Conservation (phyloP, 2,113 vertebrate genomes). For the Hippocampus mohnikei region DNA sequence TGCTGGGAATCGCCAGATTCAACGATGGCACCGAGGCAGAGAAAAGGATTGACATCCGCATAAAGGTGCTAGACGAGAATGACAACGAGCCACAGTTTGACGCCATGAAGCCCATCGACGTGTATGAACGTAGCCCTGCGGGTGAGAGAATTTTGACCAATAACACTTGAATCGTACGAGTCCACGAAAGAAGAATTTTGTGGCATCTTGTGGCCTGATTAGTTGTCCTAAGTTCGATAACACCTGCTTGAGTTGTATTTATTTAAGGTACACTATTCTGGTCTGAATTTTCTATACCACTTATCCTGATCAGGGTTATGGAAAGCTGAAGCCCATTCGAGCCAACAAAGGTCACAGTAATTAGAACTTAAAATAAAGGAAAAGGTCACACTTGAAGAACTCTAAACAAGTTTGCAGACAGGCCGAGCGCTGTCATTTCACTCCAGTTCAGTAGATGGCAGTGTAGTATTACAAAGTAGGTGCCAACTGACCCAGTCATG, state of each 20-base stretch:
- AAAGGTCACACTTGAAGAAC: too few relatives aligned
- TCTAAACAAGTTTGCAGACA: too few relatives aligned
- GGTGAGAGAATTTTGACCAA: slow-evolving; percentile 34
- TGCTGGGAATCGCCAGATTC: slow-evolving; percentile 52
- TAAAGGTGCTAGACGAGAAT: slow-evolving; percentile 68
- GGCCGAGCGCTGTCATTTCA: background rate
- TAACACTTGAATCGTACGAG: background rate
- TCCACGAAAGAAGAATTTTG: too few relatives aligned
- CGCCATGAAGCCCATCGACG: fast-evolving
- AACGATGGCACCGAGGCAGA: slow-evolving; percentile 20
- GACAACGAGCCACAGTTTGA: slow-evolving; percentile 64
- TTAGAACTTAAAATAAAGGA: too few relatives aligned
- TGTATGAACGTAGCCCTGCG: slow-evolving; percentile 42
- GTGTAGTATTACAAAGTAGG: background rate
- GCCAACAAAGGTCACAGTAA: too few relatives aligned
- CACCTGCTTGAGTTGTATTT: too few relatives aligned
- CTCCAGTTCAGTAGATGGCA: background rate
- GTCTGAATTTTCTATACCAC: background rate
- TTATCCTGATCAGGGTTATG: background rate
- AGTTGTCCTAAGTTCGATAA: too few relatives aligned
- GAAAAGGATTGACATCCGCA: slow-evolving; percentile 45
- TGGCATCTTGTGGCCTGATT: too few relatives aligned
- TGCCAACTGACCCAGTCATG: too few relatives aligned
- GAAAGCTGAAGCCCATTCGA: too few relatives aligned
- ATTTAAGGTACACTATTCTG: too few relatives aligned